Percentiles rank a stretch among this genome's conserved stretches.
These are phyloP conservation scores for Mastomys natalensis DNA, from an alignment of 2,113 vertebrate genomes.

Conservation along the genomic window DNA sequence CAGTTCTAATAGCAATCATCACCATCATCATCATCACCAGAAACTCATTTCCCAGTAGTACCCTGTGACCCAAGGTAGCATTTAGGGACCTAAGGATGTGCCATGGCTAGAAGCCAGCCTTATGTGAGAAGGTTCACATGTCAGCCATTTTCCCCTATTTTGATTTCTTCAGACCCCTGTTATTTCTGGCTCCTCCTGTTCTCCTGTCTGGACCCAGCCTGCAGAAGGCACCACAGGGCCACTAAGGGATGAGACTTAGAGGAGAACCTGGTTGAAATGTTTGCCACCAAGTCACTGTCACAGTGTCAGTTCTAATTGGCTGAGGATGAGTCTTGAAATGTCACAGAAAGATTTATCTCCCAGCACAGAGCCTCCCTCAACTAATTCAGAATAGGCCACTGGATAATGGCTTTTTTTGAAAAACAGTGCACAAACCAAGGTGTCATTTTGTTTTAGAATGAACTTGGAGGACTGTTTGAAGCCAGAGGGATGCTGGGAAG, in stretches of 20 bases:
- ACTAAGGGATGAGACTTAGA: not conserved
- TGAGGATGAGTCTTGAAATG: slow-evolving; percentile 80
- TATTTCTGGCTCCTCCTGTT: not conserved
- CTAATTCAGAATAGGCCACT: slow-evolving; percentile 74
- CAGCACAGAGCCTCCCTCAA: slow-evolving; percentile 71
- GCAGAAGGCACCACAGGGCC: no score
- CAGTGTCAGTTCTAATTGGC: slow-evolving; percentile 78
- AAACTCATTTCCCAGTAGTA: not conserved
- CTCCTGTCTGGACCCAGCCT: not conserved
- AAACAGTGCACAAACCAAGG: slow-evolving; percentile 35
- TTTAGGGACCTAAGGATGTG: not conserved
- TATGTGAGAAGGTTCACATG: not conserved
- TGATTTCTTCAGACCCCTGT: not conserved
- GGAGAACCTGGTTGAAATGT: not conserved
- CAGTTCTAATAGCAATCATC: not conserved
- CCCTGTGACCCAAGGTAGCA: not conserved
- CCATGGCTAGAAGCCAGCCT: not conserved
- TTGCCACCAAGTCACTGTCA: not conserved
- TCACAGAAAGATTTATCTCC: slow-evolving; percentile 83
- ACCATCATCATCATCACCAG: not conserved
- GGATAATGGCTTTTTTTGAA: slow-evolving; percentile 68
- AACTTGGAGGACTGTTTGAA: slow-evolving; percentile 9
- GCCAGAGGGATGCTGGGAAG: not conserved
- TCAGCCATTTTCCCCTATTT: no score
- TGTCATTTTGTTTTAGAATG: slow-evolving; percentile 5